Percentiles rank a stretch among this genome's conserved stretches.
Evolutionary conservation across 1,140 invertebrate species (phyloP).

Genomic region (Meteorus sp.): DNA sequence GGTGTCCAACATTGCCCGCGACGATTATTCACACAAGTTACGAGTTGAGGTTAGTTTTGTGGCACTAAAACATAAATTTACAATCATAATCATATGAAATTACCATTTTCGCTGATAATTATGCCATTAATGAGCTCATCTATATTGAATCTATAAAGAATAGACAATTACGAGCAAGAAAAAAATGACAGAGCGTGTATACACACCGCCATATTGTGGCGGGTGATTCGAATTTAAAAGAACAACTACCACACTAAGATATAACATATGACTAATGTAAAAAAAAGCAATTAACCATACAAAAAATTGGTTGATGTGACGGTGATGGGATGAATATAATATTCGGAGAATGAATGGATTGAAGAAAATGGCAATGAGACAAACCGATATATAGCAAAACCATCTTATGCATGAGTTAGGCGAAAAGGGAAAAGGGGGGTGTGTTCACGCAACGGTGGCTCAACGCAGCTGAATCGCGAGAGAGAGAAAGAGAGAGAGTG

Average conservation of each 20-base stretch:
- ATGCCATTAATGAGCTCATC: not conserved
- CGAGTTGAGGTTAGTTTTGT: slow-evolving; percentile 1
- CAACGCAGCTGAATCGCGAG: not conserved
- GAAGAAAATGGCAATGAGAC: not conserved
- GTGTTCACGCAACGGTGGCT: not conserved
- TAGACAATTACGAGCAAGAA: too few species aligned
- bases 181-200: too few species aligned
- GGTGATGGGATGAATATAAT: too few species aligned
- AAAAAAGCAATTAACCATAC: too few species aligned
- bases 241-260: not conserved
- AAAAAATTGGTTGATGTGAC: too few species aligned
- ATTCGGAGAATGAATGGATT: not conserved
- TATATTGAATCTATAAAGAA: not conserved
- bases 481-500: slow-evolving; percentile 11
- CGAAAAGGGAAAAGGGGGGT: not conserved
- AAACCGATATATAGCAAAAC: not conserved
- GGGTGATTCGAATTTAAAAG: not conserved
- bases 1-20: slow-evolving; percentile 1
- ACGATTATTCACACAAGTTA: not conserved
- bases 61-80: not conserved
- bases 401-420: not conserved
- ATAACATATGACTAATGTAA: too few species aligned
- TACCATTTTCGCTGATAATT: not conserved
- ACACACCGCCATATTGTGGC: not conserved
- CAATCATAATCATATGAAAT: not conserved